These are phyloP conservation scores for Cartodere bifasciata DNA, from an alignment of 2,888 invertebrate genomes.

Conservation along the genomic window DNA sequence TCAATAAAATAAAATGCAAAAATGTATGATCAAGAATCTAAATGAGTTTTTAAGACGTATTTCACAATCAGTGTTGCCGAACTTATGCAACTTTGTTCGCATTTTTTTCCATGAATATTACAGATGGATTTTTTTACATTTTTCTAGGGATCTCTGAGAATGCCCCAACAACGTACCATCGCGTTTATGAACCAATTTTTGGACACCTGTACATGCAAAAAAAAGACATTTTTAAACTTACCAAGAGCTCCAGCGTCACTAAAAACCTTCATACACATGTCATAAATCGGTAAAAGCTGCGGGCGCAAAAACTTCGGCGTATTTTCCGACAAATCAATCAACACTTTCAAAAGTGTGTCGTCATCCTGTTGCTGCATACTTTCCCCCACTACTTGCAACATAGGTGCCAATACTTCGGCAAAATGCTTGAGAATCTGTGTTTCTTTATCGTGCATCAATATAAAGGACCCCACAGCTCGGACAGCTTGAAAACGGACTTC, in stretches of 20 bases:
- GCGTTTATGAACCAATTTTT: too few relatives aligned
- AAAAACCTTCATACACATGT: slow-evolving; percentile 76
- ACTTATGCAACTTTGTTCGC: too few relatives aligned
- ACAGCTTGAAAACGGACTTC: slow-evolving; percentile 73
- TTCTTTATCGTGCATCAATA: slow-evolving; percentile 88
- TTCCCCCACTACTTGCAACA: slow-evolving; percentile 65
- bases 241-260: slow-evolving; percentile 56
- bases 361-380: slow-evolving; percentile 77
- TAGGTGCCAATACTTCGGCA: slow-evolving; percentile 66
- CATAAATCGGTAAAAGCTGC: slow-evolving; percentile 75
- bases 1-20: too few relatives aligned
- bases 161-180: too few relatives aligned
- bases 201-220: too few relatives aligned
- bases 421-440: slow-evolving; percentile 81
- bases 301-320: slow-evolving; percentile 85
- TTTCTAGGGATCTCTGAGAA: too few relatives aligned
- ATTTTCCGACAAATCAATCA: slow-evolving; percentile 88
- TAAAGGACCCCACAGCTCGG: slow-evolving; percentile 74
- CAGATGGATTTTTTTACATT: too few relatives aligned
- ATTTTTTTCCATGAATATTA: too few relatives aligned
- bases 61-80: too few relatives aligned
- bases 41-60: too few relatives aligned
- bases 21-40: too few relatives aligned
- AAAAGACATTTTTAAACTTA: too few relatives aligned
- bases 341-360: slow-evolving; percentile 80